Conservation (phyloP, 2,888 invertebrate genomes). For the Pyrrhia umbra region DNA sequence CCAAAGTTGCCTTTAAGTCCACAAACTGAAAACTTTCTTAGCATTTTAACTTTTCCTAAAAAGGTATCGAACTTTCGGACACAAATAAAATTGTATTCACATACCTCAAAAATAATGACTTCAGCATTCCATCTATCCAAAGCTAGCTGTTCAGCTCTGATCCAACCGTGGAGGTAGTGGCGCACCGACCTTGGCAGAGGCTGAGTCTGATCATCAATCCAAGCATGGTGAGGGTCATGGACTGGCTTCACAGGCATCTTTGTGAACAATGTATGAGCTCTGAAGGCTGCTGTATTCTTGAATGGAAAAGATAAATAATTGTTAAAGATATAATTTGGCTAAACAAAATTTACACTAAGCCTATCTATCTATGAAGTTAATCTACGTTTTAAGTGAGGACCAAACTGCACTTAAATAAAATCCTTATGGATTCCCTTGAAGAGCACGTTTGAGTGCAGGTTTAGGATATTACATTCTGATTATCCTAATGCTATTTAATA, state of each 20-base stretch:
- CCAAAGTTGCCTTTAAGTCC: no score
- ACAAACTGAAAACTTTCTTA: no score
- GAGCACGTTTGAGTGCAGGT: no score
- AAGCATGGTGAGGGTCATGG: constrained; percentile 63
- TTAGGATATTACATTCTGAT: no score
- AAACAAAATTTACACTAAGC: no score
- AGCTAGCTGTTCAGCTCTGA: constrained; percentile 82
- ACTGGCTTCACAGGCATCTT: constrained; percentile 59
- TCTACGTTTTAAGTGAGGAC: no score
- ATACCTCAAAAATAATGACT: constrained; percentile 80
- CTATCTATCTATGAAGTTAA: no score
- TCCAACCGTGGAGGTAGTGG: constrained; percentile 79
- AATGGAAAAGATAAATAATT: background rate
- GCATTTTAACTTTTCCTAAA: no score
- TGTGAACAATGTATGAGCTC: constrained; percentile 48
- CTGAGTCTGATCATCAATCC: constrained; percentile 84
- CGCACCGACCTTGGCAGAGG: constrained; percentile 82
- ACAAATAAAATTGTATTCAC: background rate
- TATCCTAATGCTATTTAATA: no score
- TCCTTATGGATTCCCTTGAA: no score
- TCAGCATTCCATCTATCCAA: constrained; percentile 78
- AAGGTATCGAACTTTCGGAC: no score
- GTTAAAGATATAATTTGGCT: background rate
- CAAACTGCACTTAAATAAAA: no score
- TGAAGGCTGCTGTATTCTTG: constrained; percentile 77